Conservation (phyloP, 2,797 vertebrate species). For the Morelia viridis region DNA sequence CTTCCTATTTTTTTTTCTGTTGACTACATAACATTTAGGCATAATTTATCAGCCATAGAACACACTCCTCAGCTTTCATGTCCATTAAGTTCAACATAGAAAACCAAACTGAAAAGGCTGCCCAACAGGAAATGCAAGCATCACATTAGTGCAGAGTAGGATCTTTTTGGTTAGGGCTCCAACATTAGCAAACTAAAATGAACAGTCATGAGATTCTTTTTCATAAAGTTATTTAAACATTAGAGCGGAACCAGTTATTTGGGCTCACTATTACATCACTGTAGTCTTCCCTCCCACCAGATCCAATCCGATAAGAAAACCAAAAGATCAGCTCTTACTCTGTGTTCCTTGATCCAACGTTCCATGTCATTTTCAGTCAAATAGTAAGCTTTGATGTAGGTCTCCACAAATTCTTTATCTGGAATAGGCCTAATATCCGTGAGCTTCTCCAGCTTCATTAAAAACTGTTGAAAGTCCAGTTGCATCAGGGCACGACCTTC, state of each 20-base stretch:
- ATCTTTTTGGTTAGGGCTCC: not conserved
- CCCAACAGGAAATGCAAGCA: not conserved
- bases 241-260: not conserved
- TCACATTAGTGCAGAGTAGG: not conserved
- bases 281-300: not conserved
- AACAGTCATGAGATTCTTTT: not conserved
- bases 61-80: not conserved
- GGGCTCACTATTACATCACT: not conserved
- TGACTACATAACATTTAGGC: not conserved
- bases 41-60: not conserved
- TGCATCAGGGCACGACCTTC: constrained; percentile 99
- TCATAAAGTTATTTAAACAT: not conserved
- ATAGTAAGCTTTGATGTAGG: constrained; percentile 98
- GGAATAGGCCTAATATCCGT: constrained; percentile 98
- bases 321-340: constrained; percentile 76
- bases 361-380: constrained; percentile 99
- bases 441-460: constrained; percentile 98
- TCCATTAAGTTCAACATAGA: not conserved
- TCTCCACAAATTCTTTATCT: constrained; percentile 99
- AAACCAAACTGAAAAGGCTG: not conserved
- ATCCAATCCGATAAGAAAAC: not conserved
- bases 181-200: not conserved
- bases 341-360: constrained; percentile 96
- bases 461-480: constrained; percentile 97
- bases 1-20: not conserved